phyloP scores from a whole-genome alignment of 2,113 vertebrate genomes.

The Myrmophylax atrothorax region DNA sequence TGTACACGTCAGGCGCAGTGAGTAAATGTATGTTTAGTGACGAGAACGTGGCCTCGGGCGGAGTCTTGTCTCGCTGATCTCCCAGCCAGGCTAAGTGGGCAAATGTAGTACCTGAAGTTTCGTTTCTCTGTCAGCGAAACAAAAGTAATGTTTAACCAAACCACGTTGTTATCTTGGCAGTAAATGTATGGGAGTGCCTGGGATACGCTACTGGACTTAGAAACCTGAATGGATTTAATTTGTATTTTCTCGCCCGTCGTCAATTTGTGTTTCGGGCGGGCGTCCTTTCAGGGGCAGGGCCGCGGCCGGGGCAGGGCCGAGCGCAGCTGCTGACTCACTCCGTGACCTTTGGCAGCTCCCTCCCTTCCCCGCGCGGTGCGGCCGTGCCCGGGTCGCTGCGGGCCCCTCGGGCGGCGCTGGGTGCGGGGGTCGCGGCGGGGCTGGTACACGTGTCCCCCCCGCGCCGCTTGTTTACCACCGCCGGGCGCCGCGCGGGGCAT shows the following conservation, averaged over 20 bases:
- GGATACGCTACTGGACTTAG: rapidly evolving
- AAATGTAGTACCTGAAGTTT: rapidly evolving
- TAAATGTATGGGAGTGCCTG: rapidly evolving
- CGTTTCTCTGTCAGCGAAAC: too few relatives aligned
- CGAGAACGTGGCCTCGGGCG: rapidly evolving
- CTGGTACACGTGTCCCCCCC: slow-evolving; percentile 79
- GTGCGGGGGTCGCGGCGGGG: background rate
- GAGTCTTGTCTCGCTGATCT: rapidly evolving
- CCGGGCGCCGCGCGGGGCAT: background rate
- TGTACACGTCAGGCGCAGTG: rapidly evolving
- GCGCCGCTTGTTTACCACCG: slow-evolving; percentile 79
- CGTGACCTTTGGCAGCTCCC: background rate
- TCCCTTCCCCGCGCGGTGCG: background rate
- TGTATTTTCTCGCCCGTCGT: too few relatives aligned
- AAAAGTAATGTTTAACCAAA: background rate
- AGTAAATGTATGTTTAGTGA: rapidly evolving
- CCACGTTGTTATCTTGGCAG: background rate
- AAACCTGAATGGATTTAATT: background rate
- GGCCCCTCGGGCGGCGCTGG: too few relatives aligned
- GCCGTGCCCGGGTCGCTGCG: background rate
- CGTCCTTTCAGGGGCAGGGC: background rate
- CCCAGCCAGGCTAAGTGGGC: rapidly evolving
- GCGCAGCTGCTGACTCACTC: slow-evolving; percentile 23
- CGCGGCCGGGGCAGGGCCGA: background rate
- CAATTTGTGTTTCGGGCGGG: rapidly evolving